These are phyloP conservation scores for Scaptomyza tumidula DNA, from an alignment of 2,888 invertebrate genomes.

Conservation along the genomic window DNA sequence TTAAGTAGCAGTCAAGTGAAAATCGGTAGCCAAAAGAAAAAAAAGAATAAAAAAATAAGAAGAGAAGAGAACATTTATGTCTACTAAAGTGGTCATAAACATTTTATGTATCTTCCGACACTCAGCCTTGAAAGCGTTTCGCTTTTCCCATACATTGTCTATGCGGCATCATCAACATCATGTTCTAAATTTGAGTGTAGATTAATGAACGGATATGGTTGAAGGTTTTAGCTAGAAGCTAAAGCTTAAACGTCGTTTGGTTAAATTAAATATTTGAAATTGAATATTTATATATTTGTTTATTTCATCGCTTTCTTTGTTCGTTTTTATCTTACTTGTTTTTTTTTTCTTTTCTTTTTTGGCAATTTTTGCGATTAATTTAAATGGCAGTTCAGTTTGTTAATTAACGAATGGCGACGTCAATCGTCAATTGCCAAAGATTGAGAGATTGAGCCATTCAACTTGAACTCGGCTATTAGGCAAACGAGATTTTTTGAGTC, in stretches of 20 bases:
- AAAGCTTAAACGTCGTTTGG: background rate
- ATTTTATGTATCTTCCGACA: conserved; percentile 33
- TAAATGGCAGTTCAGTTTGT: conserved; percentile 61
- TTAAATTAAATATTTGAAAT: background rate
- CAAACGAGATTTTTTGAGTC: conserved; percentile 76
- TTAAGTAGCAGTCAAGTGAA: conserved; percentile 48
- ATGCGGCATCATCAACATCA: conserved; percentile 12
- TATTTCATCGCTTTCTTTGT: background rate
- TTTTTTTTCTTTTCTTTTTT: conserved; percentile 17
- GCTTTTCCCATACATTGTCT: conserved; percentile 28
- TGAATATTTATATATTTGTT: background rate
- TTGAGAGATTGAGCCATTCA: conserved; percentile 80
- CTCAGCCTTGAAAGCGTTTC: conserved; percentile 38
- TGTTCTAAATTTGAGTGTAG: conserved; percentile 20
- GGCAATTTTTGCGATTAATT: conserved; percentile 55
- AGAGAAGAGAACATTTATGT: conserved; percentile 53
- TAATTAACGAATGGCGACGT: conserved; percentile 65
- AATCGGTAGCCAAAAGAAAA: conserved; percentile 64
- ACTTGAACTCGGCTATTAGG: conserved; percentile 83
- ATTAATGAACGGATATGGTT: conserved; percentile 32
- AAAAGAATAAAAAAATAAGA: conserved; percentile 12
- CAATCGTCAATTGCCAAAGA: conserved; percentile 55
- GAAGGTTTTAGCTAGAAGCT: background rate
- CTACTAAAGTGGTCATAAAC: conserved; percentile 58
- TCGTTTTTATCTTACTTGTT: background rate